Base-by-base conservation (phyloP, 1,140 invertebrate genomes). In the Saxidomus purpurata region DNA sequence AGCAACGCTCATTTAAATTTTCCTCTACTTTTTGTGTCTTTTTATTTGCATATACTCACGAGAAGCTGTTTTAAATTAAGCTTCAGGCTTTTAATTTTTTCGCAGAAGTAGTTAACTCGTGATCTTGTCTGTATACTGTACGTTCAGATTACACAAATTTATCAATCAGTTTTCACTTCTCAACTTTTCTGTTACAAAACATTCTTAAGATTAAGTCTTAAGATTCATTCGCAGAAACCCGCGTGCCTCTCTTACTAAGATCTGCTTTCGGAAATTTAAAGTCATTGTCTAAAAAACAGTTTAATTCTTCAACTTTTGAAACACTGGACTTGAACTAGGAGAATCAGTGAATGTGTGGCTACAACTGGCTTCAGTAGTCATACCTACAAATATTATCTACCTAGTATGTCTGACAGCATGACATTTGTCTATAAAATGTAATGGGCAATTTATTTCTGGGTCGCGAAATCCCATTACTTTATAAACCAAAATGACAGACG, bases 21-120 rank as follows among this genome's bases (percentile, higher is more conserved):
- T 11, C 8, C 47, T n/a, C n/a, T n/a, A n/a, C n/a, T n/a, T n/a
- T n/a, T n/a, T 71, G 63, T 69, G 47, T 71, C 40, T 84, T 84
- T 49, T 71, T 61, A 34, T 77, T 28, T 11, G 76, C 76, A 63
- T 82, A 82, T 36, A 25, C 63, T 82, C 77, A 28, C 77, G 43
- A 31, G 77, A 25, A 55, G 77, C 77, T 22, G 77, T 36, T 80
- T 80, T 9, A 80, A 31, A 28, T 80, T 55, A 3, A 80, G 49
- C 55, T 80, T 52, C 15, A 82, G 2, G 19, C 38, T 43, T 3
- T 9, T 1, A 82, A 9, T 28, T 82, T 36, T 43, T 82, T 63
- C 28, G 76, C 43, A 8, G 76, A 79, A 6, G 55, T 52, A 19
- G 43, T 3, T 13, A 76, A 40, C 4, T 55, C 77, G 8, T 59